Conservation (phyloP, 2,797 vertebrate species). For the Gobio occitaniae region DNA sequence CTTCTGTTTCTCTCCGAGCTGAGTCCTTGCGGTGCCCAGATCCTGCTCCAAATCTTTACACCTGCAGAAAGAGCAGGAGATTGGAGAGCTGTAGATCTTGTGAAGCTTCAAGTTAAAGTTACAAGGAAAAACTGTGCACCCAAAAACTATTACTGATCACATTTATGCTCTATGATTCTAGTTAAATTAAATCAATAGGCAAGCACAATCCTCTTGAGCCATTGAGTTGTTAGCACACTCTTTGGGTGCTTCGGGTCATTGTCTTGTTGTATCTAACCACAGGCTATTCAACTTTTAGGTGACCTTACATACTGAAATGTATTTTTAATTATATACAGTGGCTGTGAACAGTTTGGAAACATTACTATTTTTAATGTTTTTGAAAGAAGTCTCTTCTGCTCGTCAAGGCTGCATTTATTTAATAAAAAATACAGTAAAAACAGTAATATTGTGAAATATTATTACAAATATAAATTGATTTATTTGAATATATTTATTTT, state of each 20-base stretch:
- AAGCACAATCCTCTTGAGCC: neutral
- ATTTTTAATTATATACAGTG: too few species aligned
- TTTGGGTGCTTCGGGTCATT: neutral
- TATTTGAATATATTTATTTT: too few species aligned
- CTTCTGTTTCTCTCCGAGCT: slow-evolving; percentile 87
- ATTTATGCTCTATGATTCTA: neutral
- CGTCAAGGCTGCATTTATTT: too few species aligned
- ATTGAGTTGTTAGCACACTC: neutral
- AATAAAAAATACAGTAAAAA: too few species aligned
- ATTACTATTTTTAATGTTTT: too few species aligned
- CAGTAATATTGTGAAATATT: too few species aligned
- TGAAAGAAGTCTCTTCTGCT: too few species aligned
- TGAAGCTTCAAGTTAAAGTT: neutral
- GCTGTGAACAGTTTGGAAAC: too few species aligned
- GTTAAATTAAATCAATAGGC: neutral
- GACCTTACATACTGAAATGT: too few species aligned
- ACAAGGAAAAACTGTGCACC: neutral
- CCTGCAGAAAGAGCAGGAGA: slow-evolving; percentile 67
- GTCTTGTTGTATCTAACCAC: neutral
- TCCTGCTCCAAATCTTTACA: slow-evolving; percentile 89
- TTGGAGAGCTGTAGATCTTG: neutral
- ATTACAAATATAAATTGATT: too few species aligned
- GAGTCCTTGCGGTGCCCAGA: slow-evolving; percentile 75
- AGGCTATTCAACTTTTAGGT: neutral
- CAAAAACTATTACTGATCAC: neutral